Base-by-base conservation (phyloP, 2,888 invertebrate genomes). In the Nephrotoma guestfalica region DNA sequence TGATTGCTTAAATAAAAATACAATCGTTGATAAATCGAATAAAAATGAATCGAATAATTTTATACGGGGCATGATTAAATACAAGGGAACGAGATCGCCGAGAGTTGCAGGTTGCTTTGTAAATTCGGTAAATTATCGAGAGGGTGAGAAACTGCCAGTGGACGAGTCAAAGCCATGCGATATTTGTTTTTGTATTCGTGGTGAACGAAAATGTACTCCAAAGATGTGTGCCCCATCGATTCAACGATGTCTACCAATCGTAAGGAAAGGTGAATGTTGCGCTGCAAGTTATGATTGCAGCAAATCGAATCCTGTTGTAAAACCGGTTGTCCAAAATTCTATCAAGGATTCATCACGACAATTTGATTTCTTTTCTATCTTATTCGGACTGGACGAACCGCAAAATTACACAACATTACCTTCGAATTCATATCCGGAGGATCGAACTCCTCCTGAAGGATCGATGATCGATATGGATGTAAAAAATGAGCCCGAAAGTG, bases 261-360 rank as follows among this genome's bases (percentile, higher is more conserved):
- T 96, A 86, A 94, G 94, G 86, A 93, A 93, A 57, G 96, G 96
- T 1, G 95, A 96, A 89, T 97, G 97, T 91, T 97, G 97, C 90
- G 96, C 97, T 11, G 95, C 96, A 86, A 96, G 96, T 90, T 97
- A 97, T 90, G 94, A 95, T 89, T 97, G 97, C 90, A 94, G 95
- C 93, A 92, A 84, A 41, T 41, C 84, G n/a, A 6, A 7, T 41
- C 84, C 41, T 30, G 30, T 11, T 2, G 9, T 3, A 7, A 71
- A 71, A 30, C 30, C 30, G 9, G 9, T 71, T 3, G 9, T n/a
- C 4, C 7, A 84, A 13, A 84, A 41, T 84, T 41, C 84, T 41
- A 84, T n/a, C 9, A 41, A 41, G 6, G 15, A 41, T 9, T 41
- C 42, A 41, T 15, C 87, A 42, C 88, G 90, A 0, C 91, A 91